Conservation (phyloP, 2,888 invertebrate genomes). For the Clivina fossor region DNA sequence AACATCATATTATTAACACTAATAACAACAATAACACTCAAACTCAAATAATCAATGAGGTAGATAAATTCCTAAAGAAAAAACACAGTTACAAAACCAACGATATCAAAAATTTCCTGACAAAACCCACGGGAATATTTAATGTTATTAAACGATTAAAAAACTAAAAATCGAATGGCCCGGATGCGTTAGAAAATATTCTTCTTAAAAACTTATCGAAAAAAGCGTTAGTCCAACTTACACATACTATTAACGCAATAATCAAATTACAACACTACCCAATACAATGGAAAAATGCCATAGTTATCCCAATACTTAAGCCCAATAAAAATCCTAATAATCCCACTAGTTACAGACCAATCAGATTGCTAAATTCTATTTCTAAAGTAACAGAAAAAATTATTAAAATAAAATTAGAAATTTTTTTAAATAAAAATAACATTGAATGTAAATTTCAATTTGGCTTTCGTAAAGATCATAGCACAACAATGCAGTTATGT, state of each 20-base stretch:
- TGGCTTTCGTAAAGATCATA: no score
- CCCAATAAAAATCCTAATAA: slow-evolving; percentile 30
- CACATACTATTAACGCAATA: slow-evolving; percentile 28
- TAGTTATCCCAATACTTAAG: slow-evolving; percentile 35
- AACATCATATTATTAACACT: no score
- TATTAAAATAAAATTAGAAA: no score
- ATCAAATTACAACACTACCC: slow-evolving; percentile 33
- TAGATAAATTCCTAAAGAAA: no score
- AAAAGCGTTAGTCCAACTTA: slow-evolving; percentile 35
- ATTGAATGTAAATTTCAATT: no score
- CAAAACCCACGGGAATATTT: no score
- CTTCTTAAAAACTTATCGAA: slow-evolving; percentile 35
- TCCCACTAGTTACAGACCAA: slow-evolving; percentile 35
- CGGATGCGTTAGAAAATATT: slow-evolving; percentile 34
- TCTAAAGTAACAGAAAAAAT: slow-evolving; percentile 39
- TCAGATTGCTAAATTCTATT: slow-evolving; percentile 30
- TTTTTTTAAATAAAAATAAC: no score
- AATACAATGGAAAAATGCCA: slow-evolving; percentile 34
- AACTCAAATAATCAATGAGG: no score
- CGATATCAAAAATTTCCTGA: no score
- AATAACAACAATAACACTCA: no score
- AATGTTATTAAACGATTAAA: neutral
- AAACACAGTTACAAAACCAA: no score
- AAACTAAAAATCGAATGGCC: slow-evolving; percentile 37
- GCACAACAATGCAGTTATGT: neutral